These are phyloP conservation scores for Drosophila recens DNA, from an alignment of 2,888 invertebrate species.

Conservation along the genomic window DNA sequence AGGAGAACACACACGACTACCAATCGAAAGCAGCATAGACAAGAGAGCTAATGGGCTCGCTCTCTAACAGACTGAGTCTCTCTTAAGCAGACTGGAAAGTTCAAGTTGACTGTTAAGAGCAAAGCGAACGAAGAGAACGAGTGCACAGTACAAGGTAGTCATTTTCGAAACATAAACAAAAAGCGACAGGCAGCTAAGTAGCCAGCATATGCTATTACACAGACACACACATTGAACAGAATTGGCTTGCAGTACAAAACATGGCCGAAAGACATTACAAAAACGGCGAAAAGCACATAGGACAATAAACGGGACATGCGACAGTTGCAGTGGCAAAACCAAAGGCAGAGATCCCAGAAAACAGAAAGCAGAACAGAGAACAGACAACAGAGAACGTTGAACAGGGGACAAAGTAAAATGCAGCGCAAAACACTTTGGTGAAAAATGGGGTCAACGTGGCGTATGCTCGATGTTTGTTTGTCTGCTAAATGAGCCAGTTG, in stretches of 20 bases:
- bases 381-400: slow-evolving; percentile 16
- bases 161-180: slow-evolving; percentile 68
- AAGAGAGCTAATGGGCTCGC: slow-evolving; percentile 8
- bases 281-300: slow-evolving; percentile 51
- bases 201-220: slow-evolving; percentile 39
- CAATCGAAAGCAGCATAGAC: slow-evolving; percentile 14
- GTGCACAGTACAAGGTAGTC: slow-evolving; percentile 6
- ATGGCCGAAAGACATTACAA: slow-evolving; percentile 59
- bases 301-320: slow-evolving; percentile 30
- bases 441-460: slow-evolving; percentile 65
- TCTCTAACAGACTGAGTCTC: neutral
- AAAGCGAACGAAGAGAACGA: slow-evolving; percentile 19
- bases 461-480: slow-evolving; percentile 68
- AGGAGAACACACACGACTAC: slow-evolving; percentile 2
- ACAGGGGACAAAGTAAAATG: slow-evolving; percentile 40
- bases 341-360: slow-evolving; percentile 8
- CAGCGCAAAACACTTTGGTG: slow-evolving; percentile 37
- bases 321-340: slow-evolving; percentile 36
- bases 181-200: slow-evolving; percentile 44
- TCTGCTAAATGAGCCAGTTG: slow-evolving; percentile 60
- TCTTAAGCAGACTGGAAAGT: slow-evolving; percentile 50
- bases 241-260: slow-evolving; percentile 58
- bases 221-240: slow-evolving; percentile 15
- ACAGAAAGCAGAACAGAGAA: neutral
- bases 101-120: slow-evolving; percentile 53